Evolutionary conservation across 2,797 vertebrate genomes (phyloP), one percentile per base, ranked within the genome.

Genomic region (Hafferia zeledoni): DNA sequence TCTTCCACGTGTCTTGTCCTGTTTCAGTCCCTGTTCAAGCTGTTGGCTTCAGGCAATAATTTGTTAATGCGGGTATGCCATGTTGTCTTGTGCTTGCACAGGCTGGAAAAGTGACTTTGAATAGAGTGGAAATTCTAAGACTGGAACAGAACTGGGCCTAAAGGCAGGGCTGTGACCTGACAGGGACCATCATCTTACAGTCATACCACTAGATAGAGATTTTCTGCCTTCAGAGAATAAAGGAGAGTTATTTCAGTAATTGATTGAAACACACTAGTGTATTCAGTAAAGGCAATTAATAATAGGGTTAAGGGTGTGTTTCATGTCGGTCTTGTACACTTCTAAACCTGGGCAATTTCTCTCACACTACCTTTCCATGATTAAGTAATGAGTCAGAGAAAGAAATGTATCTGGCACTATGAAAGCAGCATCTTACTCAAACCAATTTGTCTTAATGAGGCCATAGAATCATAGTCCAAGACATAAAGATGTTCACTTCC

Each of bases 1-100:
- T 91, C 33, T 87, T 89, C 60, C 53, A 27, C 49, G 64, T 70
- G 50, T 69, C 80, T 90, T 74, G 53, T 78, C 65, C 61, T 95
- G 69, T 83, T 91, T 70, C 4, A 1, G 44, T 59, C 68, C 28
- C 59, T 50, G 47, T 87, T 92, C 53, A 68, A 71, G 87, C 30
- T 56, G 35, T n/a, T 91, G 50, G 87, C 91, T 95, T 77, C 63
- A 91, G 85, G 85, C 68, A 89, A 63, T 70, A 50, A 89, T 87
- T 94, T 92, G 63, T 91, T 82, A 89, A 37, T 80, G 90, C 30
- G 83, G 64, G 50, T 83, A 18, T 83, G 31, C 65, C 71, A 57
- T 17, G 31, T 95, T 83, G 87, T 72, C 47, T 65, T 87, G 64
- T 72, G 68, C 47, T 37, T 76, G 30, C 31, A 76, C 27, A 79